Conservation (phyloP, 1,140 invertebrate species). For the Sesamia nonagrioides region DNA sequence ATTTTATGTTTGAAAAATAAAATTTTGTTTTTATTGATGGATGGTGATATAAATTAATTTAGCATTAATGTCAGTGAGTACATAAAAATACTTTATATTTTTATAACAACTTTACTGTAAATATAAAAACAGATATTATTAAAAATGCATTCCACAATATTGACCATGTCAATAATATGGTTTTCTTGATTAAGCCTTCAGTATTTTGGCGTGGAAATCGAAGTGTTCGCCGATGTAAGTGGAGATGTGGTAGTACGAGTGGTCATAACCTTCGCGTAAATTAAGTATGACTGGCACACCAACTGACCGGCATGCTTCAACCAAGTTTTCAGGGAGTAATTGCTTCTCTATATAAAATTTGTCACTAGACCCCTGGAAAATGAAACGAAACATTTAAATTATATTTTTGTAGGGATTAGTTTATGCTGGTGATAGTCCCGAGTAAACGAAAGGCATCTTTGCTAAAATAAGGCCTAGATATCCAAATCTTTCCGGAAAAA, state of each 20-base stretch:
- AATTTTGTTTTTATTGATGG: constrained; percentile 3
- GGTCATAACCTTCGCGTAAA: constrained; percentile 97
- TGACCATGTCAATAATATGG: constrained; percentile 18
- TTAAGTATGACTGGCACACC: constrained; percentile 92
- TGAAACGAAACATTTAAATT: constrained; percentile 25
- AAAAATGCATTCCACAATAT: constrained; percentile 41
- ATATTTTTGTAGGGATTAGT: not conserved
- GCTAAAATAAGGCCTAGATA: no score
- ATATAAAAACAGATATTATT: constrained; percentile 44
- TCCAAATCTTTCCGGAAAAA: no score
- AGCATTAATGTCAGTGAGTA: not conserved
- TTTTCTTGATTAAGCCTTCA: constrained; percentile 83
- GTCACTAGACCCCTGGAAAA: constrained; percentile 93
- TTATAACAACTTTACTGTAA: constrained; percentile 52
- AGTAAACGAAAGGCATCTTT: not conserved
- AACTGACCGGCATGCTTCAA: constrained; percentile 90
- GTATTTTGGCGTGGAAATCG: constrained; percentile 94
- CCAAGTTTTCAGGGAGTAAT: constrained; percentile 95
- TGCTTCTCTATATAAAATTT: constrained; percentile 93
- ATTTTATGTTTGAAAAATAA: constrained; percentile 38
- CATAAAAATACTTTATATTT: not conserved
- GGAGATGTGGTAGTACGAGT: constrained; percentile 98
- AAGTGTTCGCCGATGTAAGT: constrained; percentile 98
- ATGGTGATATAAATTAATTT: no score
- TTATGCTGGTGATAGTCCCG: not conserved